Conservation (phyloP, 2,888 invertebrate species). For the Cryptocheilus praepositus region DNA sequence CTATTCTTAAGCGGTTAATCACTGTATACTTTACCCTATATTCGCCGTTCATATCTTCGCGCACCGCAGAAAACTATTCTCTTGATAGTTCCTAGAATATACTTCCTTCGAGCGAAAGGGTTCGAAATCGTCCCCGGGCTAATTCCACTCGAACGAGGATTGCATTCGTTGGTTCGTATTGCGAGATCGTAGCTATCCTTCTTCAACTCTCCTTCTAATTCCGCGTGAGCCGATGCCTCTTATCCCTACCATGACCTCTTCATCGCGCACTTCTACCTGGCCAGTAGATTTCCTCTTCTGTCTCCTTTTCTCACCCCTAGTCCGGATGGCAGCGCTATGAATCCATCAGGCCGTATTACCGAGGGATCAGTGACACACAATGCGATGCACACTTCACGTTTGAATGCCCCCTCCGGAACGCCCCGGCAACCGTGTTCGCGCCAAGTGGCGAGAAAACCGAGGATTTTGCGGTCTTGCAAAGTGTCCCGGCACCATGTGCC, state of each 20-base stretch:
- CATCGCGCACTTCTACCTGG: neutral
- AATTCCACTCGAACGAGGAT: constrained; percentile 1
- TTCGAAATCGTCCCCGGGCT: too few species aligned
- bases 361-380: constrained; percentile 39
- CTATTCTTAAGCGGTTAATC: too few species aligned
- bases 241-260: neutral
- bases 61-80: too few species aligned
- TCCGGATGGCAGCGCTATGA: constrained; percentile 13
- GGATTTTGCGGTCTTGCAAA: constrained; percentile 45
- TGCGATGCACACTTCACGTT: constrained; percentile 34
- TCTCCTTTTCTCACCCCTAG: constrained; percentile 7
- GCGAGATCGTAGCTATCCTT: neutral
- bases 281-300: constrained; percentile 7
- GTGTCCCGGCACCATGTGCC: constrained; percentile 39
- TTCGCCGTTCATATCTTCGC: too few species aligned
- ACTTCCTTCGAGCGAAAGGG: too few species aligned
- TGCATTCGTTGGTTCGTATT: neutral
- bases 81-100: too few species aligned
- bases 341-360: constrained; percentile 45
- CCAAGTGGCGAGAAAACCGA: constrained; percentile 18
- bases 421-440: neutral
- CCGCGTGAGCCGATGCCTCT: neutral
- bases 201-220: neutral
- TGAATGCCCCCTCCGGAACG: constrained; percentile 34
- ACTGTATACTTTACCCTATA: too few species aligned